Evolutionary conservation across 2,113 vertebrate genomes (phyloP).

Genomic region (Stegostoma tigrinum): DNA sequence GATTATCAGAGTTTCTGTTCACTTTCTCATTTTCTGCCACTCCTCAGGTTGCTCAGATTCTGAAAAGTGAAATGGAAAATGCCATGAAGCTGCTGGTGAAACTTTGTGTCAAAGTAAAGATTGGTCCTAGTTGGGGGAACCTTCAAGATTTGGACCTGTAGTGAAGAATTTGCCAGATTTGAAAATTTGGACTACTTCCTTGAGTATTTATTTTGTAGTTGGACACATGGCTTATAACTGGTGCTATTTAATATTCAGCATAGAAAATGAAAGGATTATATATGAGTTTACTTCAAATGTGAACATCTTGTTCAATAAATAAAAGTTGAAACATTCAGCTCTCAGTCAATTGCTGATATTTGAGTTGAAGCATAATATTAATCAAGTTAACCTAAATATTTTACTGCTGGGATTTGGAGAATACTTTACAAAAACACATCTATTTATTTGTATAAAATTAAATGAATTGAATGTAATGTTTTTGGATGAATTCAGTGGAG

Average conservation of each 20-base stretch:
- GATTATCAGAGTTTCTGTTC: not conserved
- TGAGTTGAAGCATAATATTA: not conserved
- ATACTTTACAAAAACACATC: not conserved
- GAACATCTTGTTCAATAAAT: constrained; percentile 1
- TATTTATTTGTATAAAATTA: constrained; percentile 7
- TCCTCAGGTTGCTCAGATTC: constrained; percentile 81
- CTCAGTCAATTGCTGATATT: constrained; percentile 13
- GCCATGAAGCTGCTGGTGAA: constrained; percentile 79
- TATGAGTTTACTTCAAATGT: not conserved
- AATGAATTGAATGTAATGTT: not conserved
- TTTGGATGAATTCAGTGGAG: not conserved
- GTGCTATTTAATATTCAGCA: not conserved
- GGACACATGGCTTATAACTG: not conserved
- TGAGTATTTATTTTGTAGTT: not conserved
- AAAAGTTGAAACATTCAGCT: not conserved
- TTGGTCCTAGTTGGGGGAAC: constrained; percentile 85
- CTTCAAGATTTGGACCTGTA: constrained; percentile 79
- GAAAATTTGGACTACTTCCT: not conserved
- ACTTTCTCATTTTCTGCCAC: constrained; percentile 38
- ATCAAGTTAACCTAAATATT: not conserved
- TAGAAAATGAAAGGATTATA: not conserved
- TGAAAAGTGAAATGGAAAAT: constrained; percentile 89
- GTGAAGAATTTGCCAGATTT: not conserved
- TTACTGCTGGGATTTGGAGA: not conserved
- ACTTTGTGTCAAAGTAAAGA: constrained; percentile 77